Evolutionary conservation across 2,888 invertebrate species (phyloP), one percentile per base, ranked within the genome.

Genomic region (Cecidostiba fungosa): DNA sequence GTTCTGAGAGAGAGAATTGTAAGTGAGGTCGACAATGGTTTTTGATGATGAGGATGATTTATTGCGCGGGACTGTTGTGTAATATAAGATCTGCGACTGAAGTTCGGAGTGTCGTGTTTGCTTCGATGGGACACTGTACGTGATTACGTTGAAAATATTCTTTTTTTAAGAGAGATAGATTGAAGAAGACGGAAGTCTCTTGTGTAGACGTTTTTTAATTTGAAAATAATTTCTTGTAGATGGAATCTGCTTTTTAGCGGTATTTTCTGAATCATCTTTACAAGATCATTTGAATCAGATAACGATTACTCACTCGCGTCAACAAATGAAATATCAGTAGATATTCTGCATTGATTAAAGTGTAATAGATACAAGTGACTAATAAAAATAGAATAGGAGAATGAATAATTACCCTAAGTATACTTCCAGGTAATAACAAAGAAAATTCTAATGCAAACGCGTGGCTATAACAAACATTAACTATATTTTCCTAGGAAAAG

Each of bases 1-100:
- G 8, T 62, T 62, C 23, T 19, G 62, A 62, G 62, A 23, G 62
- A 10, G 29, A 29, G 66, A 50, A 3, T 43, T 16, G 50, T 59
- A 59, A 23, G 23, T 59, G 12, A 29, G 66, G 29, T 66, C 23
- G 29, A 66, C 66, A 66, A 66, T 26, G 29, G 66, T n/a, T 66
- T 66, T 66, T 66, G 29, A 66, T 29, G 29, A 66, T 66, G 66
- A 29, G 66, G 29, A 66, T 66, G 66, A 66, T 66, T 66, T 29
- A 8, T 62, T 26, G 66, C n/a, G 23, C 14, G 29, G 12, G 66
- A 14, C 14, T 8, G 10, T 66, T 66, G 66, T 8, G 26, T 29
- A 66, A 26, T 14, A 4, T 26, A n/a, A n/a, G n/a, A n/a, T n/a
- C 8, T 26, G n/a, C 62, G 62, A 8, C 19, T n/a, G 23, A 23